Percentiles rank a stretch among this genome's conserved stretches.
These are phyloP conservation scores for fruit fly (Drosophila melanogaster) DNA, from an alignment of 1,140 invertebrate genomes.

Conservation along the genomic window DNA sequence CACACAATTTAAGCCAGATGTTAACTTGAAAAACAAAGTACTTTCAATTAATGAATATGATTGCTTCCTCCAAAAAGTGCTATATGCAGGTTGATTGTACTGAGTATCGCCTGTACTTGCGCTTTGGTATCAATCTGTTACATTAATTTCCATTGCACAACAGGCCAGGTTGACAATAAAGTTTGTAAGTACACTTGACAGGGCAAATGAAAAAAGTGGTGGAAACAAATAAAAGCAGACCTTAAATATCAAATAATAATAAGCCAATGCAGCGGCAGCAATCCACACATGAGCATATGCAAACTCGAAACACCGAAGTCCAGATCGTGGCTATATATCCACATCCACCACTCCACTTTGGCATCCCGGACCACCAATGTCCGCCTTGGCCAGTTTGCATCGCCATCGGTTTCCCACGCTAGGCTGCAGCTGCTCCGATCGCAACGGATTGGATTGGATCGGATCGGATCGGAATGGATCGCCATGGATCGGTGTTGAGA, in stretches of 20 bases:
- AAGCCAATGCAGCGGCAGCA: constrained; percentile 6
- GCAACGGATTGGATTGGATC: neutral
- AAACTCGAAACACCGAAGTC: constrained; percentile 2
- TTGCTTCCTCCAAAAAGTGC: no score
- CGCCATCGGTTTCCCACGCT: constrained; percentile 51
- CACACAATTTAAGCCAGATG: no score
- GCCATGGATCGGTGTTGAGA: constrained; percentile 35
- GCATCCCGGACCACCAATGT: constrained; percentile 19
- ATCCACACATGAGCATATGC: constrained; percentile 30
- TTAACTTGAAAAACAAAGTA: no score
- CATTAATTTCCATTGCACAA: constrained; percentile 38
- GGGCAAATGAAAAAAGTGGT: neutral
- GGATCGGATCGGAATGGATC: constrained; percentile 7
- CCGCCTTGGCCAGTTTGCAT: constrained; percentile 42
- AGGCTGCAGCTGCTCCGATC: constrained; percentile 51
- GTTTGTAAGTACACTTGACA: constrained; percentile 27
- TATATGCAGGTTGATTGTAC: neutral
- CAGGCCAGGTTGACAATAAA: constrained; percentile 18
- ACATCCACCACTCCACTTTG: neutral
- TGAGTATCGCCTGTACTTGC: neutral
- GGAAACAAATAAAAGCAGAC: constrained; percentile 19
- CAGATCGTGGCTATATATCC: constrained; percentile 36
- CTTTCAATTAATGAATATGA: neutral
- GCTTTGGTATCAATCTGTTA: neutral
- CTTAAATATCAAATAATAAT: constrained; percentile 50